These are phyloP conservation scores for Brachypalpus laphriformis DNA, from an alignment of 2,888 invertebrate species.

Conservation along the genomic window DNA sequence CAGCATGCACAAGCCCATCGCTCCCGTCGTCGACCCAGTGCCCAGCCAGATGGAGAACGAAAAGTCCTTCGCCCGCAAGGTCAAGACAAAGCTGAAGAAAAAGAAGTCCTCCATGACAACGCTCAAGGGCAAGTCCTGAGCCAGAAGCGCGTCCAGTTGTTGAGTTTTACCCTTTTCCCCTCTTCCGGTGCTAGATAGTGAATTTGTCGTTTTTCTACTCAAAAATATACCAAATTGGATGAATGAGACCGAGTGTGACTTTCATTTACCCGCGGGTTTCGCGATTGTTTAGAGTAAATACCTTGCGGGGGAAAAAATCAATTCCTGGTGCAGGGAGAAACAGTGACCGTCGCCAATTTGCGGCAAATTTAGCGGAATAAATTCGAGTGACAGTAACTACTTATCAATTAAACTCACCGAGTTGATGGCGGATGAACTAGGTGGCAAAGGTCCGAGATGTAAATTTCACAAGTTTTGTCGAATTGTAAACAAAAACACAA, in stretches of 20 bases:
- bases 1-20: constrained; percentile 28
- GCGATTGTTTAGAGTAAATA: constrained; percentile 2
- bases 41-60: constrained; percentile 82
- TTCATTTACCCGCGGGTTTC: constrained; percentile 33
- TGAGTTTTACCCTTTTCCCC: constrained; percentile 15
- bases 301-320: constrained; percentile 63
- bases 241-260: constrained; percentile 14
- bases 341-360: constrained; percentile 6
- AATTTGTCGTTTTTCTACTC: constrained; percentile 60
- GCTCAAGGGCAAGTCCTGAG: constrained; percentile 52
- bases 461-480: constrained; percentile 25
- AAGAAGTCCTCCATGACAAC: constrained; percentile 70
- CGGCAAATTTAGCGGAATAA: not conserved
- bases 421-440: not conserved
- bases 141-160: not conserved
- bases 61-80: constrained; percentile 81
- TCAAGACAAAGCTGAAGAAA: constrained; percentile 80
- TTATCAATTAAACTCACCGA: constrained; percentile 68
- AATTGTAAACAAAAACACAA: constrained; percentile 64
- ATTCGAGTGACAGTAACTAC: constrained; percentile 25
- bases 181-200: constrained; percentile 54
- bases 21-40: constrained; percentile 23
- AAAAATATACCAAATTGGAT: constrained; percentile 52
- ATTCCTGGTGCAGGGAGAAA: constrained; percentile 38
- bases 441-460: not conserved